Conservation (phyloP, 2,113 vertebrate genomes). For the Pelmatolapia mariae region DNA sequence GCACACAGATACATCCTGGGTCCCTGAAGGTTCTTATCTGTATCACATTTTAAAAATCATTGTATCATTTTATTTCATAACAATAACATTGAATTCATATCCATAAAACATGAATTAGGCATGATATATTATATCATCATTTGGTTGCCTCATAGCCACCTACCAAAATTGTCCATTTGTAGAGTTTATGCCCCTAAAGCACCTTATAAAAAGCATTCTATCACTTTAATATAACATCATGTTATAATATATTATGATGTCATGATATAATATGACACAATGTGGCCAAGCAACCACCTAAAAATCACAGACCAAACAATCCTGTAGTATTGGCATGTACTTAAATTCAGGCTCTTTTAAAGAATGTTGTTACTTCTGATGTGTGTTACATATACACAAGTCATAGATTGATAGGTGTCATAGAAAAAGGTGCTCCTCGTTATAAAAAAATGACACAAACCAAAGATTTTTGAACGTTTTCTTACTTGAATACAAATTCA, state of each 20-base stretch:
- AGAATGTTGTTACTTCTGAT: not conserved
- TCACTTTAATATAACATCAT: not conserved
- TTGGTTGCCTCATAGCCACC: not conserved
- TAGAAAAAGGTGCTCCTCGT: rapidly evolving
- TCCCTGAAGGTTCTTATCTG: not conserved
- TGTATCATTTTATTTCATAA: too few relatives aligned
- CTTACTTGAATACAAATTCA: not conserved
- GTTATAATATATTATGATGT: not conserved
- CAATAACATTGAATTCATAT: rapidly evolving
- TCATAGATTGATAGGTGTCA: not conserved
- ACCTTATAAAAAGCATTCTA: not conserved
- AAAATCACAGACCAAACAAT: not conserved
- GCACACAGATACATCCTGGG: not conserved
- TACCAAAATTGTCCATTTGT: not conserved
- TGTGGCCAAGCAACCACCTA: not conserved
- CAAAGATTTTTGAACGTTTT: not conserved
- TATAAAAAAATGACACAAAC: not conserved
- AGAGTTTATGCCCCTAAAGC: not conserved
- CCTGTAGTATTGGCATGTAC: not conserved
- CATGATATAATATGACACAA: not conserved
- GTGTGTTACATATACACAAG: not conserved
- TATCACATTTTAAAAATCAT: not conserved
- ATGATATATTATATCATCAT: not conserved
- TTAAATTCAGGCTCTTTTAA: not conserved
- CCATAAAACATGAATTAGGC: not conserved